These are phyloP conservation scores for Drosophila yakuba DNA, from an alignment of 1,140 invertebrate genomes.

Conservation along the genomic window DNA sequence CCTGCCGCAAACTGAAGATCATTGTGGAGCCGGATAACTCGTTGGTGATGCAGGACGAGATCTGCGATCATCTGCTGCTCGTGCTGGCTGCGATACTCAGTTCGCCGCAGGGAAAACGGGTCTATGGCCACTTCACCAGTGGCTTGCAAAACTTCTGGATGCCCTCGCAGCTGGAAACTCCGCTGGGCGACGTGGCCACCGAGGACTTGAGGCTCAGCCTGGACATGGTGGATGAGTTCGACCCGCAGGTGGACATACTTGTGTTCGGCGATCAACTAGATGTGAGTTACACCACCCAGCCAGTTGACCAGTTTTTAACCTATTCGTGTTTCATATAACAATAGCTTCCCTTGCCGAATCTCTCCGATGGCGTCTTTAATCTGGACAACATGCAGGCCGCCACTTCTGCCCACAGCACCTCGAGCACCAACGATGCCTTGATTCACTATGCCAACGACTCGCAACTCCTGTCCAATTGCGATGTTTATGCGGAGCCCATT, in stretches of 20 bases:
- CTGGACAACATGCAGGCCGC: slow-evolving; percentile 53
- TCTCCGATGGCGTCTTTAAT: slow-evolving; percentile 60
- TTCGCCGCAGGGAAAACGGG: slow-evolving; percentile 63
- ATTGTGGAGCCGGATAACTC: slow-evolving; percentile 82
- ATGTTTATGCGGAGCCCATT: slow-evolving; percentile 55
- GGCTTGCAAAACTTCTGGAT: slow-evolving; percentile 75
- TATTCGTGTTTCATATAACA: background rate
- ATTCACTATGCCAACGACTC: slow-evolving; percentile 68
- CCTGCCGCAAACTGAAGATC: slow-evolving; percentile 78
- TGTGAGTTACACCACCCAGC: slow-evolving; percentile 40
- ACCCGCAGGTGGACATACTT: slow-evolving; percentile 68
- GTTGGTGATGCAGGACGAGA: slow-evolving; percentile 79
- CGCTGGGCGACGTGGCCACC: slow-evolving; percentile 51
- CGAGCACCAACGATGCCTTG: slow-evolving; percentile 35
- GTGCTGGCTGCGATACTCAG: slow-evolving; percentile 74
- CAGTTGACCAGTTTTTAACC: background rate
- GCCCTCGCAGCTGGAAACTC: slow-evolving; percentile 63
- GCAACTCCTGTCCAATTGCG: slow-evolving; percentile 68
- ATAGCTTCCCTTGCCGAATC: slow-evolving; percentile 54
- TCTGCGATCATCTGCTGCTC: slow-evolving; percentile 79
- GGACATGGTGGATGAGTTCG: slow-evolving; percentile 49
- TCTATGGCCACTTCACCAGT: slow-evolving; percentile 69
- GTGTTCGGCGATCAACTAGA: slow-evolving; percentile 74
- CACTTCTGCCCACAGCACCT: slow-evolving; percentile 12
- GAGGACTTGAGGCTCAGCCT: slow-evolving; percentile 57